Percentiles rank a stretch among this genome's conserved stretches.
phyloP scores from a whole-genome alignment of 2,797 vertebrate species.

The Syndactyla subalaris region DNA sequence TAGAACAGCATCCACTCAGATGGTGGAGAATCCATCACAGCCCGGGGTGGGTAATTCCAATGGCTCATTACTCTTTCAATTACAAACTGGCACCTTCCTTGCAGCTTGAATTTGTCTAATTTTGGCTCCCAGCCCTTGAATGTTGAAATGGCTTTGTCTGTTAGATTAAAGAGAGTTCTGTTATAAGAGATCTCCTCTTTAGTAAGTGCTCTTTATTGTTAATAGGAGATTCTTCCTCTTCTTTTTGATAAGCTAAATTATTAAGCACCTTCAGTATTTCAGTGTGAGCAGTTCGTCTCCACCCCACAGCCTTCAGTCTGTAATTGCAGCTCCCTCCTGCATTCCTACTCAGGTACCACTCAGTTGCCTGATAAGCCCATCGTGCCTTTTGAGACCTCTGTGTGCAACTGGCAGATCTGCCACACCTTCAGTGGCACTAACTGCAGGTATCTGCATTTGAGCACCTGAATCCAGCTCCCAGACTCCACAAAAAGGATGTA shows the following conservation, averaged over 20 bases:
- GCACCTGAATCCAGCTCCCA: neutral
- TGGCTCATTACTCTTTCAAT: conserved; percentile 63
- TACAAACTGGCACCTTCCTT: conserved; percentile 45
- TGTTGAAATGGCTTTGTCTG: conserved; percentile 29
- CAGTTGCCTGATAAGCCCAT: neutral
- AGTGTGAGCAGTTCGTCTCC: neutral
- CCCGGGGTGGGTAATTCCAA: conserved; percentile 41
- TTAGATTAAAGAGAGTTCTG: conserved; percentile 15
- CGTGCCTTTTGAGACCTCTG: neutral
- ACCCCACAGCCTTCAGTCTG: neutral
- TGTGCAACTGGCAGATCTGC: neutral
- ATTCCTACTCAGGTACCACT: neutral
- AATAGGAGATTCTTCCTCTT: neutral
- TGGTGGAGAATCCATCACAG: conserved; percentile 37
- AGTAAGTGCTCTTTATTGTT: neutral
- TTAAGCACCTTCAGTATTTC: neutral
- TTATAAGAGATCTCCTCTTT: neutral
- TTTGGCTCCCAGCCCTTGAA: conserved; percentile 35
- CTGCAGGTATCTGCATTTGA: neutral
- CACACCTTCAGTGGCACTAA: neutral
- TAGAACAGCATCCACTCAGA: conserved; percentile 18
- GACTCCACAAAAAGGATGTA: neutral
- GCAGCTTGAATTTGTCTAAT: conserved; percentile 40
- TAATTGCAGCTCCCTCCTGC: neutral
- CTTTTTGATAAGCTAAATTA: conserved; percentile 14